A percentile compares a stretch with the other conserved stretches of the same genome.
phyloP scores from a whole-genome alignment of 2,797 vertebrate genomes.

The Ptychobarbus kaznakovi region DNA sequence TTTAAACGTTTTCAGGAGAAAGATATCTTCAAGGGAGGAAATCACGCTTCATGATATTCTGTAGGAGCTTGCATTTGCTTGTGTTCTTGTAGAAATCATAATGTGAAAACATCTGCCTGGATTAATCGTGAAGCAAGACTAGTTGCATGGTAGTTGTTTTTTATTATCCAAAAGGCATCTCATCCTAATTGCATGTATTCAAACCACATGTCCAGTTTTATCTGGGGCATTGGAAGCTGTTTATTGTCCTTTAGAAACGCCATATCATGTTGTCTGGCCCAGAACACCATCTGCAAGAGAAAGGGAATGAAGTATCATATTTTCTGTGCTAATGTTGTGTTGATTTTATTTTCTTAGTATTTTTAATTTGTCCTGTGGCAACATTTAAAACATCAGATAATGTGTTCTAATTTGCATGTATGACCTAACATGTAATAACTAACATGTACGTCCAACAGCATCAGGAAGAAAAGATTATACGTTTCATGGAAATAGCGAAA shows the following conservation, averaged over 20 bases:
- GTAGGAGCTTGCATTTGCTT: neutral
- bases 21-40: neutral
- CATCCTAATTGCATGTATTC: slow-evolving; percentile 23
- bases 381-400: neutral
- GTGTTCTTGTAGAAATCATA: neutral
- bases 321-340: slow-evolving; percentile 19
- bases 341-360: neutral
- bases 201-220: slow-evolving; percentile 33
- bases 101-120: slow-evolving; percentile 25
- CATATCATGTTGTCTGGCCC: slow-evolving; percentile 18
- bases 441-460: neutral
- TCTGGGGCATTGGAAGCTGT: slow-evolving; percentile 30
- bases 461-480: slow-evolving; percentile 11
- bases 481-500: slow-evolving; percentile 23
- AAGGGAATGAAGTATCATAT: slow-evolving; percentile 27
- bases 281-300: slow-evolving; percentile 34
- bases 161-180: slow-evolving; percentile 23
- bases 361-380: neutral
- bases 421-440: neutral
- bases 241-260: slow-evolving; percentile 16
- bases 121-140: slow-evolving; percentile 27
- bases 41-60: neutral
- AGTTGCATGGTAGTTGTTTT: slow-evolving; percentile 32
- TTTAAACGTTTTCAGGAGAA: neutral
- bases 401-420: slow-evolving; percentile 14